Percentiles rank a stretch among this genome's conserved stretches.
These are phyloP conservation scores for Nothoprocta pentlandii DNA, from an alignment of 2,113 vertebrate genomes.

Conservation along the genomic window DNA sequence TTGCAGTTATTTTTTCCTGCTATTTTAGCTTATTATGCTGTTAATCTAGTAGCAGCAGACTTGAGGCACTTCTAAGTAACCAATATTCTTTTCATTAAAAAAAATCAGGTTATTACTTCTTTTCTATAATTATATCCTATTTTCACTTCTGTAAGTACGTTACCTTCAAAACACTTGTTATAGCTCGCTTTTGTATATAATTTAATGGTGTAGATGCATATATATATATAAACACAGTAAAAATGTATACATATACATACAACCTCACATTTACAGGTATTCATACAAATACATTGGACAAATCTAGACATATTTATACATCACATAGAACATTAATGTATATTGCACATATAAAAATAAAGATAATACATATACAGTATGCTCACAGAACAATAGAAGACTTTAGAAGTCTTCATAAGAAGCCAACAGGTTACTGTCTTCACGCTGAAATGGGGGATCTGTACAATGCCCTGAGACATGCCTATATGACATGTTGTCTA, in stretches of 20 bases:
- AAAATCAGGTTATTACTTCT: neutral
- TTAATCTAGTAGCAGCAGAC: conserved; percentile 38
- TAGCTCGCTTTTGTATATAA: neutral
- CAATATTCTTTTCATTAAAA: neutral
- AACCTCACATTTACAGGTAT: neutral
- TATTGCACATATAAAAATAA: neutral
- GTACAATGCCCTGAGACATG: neutral
- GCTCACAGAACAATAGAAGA: neutral
- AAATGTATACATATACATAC: neutral
- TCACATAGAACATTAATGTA: neutral
- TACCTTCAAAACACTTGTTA: conserved; percentile 21
- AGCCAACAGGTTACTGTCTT: neutral
- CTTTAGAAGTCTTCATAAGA: neutral
- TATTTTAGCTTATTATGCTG: conserved; percentile 24
- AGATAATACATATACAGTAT: neutral
- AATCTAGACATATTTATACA: neutral
- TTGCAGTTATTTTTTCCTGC: neutral
- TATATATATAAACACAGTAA: neutral
- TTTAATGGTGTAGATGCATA: neutral
- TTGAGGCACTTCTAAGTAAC: conserved; percentile 31
- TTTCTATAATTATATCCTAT: conserved; percentile 4
- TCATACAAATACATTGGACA: neutral
- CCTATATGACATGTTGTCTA: neutral
- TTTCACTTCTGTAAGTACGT: neutral
- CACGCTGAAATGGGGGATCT: neutral